Evolutionary conservation across 2,113 vertebrate genomes (phyloP).

Genomic region (Crotalus horridus): DNA sequence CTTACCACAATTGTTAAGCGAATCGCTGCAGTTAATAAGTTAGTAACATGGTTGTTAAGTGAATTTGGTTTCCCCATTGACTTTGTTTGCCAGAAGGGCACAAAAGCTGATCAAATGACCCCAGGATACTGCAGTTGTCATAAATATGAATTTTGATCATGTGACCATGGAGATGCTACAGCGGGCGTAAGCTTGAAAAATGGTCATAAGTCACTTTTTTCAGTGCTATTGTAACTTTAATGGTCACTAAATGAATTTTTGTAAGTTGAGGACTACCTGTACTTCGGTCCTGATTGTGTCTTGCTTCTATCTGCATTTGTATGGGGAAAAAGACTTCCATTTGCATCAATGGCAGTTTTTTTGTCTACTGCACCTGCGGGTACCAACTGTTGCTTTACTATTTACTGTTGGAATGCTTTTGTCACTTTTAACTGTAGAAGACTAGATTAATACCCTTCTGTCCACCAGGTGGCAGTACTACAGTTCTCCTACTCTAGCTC

Average conservation of each 20-base stretch:
- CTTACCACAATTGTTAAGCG: neutral
- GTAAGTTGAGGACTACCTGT: neutral
- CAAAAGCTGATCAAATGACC: neutral
- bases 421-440: neutral
- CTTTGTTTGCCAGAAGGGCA: neutral
- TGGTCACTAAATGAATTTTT: neutral
- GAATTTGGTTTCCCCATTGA: neutral
- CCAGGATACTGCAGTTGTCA: neutral
- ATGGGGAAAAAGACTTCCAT: no score
- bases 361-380: no score
- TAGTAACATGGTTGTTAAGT: neutral
- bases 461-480: conserved; percentile 56
- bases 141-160: neutral
- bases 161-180: neutral
- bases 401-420: neutral
- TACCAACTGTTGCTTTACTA: neutral
- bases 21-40: neutral
- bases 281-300: neutral
- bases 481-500: neutral
- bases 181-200: neutral
- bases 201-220: neutral
- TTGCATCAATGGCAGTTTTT: neutral
- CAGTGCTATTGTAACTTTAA: neutral
- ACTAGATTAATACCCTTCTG: conserved; percentile 24
- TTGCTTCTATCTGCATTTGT: neutral